Conservation (phyloP, 2,888 invertebrate species). For the Steromphala cineraria region DNA sequence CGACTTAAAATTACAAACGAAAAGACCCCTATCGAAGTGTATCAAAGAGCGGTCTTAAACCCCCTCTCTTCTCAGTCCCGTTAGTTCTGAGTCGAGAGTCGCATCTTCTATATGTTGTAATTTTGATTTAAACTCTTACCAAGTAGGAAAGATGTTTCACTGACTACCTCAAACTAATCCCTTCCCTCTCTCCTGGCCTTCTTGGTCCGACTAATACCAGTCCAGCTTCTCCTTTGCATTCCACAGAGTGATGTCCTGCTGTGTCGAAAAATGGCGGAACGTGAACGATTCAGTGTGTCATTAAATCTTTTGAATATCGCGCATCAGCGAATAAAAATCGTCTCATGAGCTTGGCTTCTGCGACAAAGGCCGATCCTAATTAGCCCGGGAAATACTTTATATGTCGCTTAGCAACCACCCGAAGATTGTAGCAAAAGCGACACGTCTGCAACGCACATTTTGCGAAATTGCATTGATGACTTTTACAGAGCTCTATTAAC, state of each 20-base stretch:
- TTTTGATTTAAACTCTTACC: background rate
- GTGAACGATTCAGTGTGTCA: background rate
- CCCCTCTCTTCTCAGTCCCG: no score
- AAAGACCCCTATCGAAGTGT: no score
- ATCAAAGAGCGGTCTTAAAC: no score
- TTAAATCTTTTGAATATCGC: background rate
- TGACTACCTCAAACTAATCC: background rate
- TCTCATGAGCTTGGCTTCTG: background rate
- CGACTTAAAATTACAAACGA: no score
- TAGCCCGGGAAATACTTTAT: background rate
- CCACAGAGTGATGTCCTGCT: background rate
- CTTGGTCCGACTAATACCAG: background rate
- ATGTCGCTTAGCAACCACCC: constrained; percentile 3
- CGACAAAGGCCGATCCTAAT: background rate
- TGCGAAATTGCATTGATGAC: background rate
- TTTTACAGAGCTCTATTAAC: background rate
- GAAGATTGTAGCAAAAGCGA: background rate
- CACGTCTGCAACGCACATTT: background rate
- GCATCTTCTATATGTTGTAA: background rate
- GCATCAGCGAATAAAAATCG: background rate
- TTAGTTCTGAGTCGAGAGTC: no score
- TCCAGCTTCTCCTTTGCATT: background rate
- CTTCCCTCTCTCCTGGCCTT: background rate
- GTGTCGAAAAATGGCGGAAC: background rate
- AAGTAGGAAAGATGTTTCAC: background rate